These are phyloP conservation scores for Porites rus DNA, from an alignment of 92 coral and sea anemone species.

Conservation along the genomic window DNA sequence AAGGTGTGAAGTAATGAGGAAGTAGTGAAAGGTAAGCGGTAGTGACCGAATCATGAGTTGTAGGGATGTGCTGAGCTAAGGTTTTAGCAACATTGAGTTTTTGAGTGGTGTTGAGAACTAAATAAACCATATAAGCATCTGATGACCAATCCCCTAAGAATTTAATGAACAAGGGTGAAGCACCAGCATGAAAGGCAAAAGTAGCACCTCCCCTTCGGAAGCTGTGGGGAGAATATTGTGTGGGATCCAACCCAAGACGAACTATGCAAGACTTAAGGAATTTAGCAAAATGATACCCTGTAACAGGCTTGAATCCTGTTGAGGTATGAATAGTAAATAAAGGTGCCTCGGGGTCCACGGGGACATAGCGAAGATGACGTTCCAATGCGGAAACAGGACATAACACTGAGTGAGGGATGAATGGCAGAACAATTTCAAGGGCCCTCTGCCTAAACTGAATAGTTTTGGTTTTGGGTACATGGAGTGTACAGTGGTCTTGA, in stretches of 20 bases:
- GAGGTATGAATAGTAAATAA: slow-evolving; percentile 6
- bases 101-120: slow-evolving; percentile 13
- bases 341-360: neutral
- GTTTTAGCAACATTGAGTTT: slow-evolving; percentile 12
- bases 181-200: slow-evolving; percentile 14
- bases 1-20: neutral
- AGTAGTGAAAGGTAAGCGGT: neutral
- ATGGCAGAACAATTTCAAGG: neutral
- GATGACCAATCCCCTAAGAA: slow-evolving; percentile 33
- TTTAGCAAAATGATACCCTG: slow-evolving; percentile 23
- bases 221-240: slow-evolving; percentile 25
- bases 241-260: slow-evolving; percentile 21
- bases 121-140: slow-evolving; percentile 10
- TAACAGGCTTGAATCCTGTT: neutral
- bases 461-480: slow-evolving; percentile 22
- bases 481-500: slow-evolving; percentile 8
- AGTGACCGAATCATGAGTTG: neutral
- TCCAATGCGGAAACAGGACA: slow-evolving; percentile 13
- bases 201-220: slow-evolving; percentile 23
- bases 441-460: slow-evolving; percentile 33
- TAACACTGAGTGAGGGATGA: slow-evolving; percentile 10
- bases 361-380: neutral
- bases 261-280: slow-evolving; percentile 20
- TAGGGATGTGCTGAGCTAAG: slow-evolving; percentile 21
- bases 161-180: neutral